Evolutionary conservation across 2,888 invertebrate species (phyloP).

Genomic region (Xestia c-nigrum): DNA sequence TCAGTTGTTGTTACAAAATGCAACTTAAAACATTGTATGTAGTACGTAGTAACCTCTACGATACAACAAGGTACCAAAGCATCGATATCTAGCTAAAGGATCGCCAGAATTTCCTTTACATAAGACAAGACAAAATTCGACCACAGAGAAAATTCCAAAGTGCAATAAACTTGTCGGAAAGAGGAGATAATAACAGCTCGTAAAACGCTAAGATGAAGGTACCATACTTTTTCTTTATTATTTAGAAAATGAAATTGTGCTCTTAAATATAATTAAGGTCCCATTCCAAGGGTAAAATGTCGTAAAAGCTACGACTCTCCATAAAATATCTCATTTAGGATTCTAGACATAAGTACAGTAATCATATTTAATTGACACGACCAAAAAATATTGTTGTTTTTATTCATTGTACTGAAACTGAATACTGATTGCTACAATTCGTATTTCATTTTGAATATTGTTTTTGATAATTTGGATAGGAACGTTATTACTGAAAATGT

Average conservation of each 20-base stretch:
- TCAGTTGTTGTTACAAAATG: no score
- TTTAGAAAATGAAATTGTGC: conserved; percentile 53
- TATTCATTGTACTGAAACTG: conserved; percentile 35
- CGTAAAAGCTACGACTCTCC: conserved; percentile 50
- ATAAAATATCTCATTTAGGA: conserved; percentile 59
- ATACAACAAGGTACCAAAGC: conserved; percentile 3
- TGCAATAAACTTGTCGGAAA: conserved; percentile 26
- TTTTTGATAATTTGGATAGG: conserved; percentile 15
- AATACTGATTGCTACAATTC: conserved; percentile 45
- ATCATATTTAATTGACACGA: conserved; percentile 52
- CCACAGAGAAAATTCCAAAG: conserved; percentile 14
- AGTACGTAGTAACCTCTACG: background rate
- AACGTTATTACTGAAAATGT: conserved; percentile 4
- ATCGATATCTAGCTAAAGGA: background rate
- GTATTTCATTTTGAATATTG: conserved; percentile 33
- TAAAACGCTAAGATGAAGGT: conserved; percentile 27
- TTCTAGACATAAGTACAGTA: conserved; percentile 46
- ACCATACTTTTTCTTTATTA: conserved; percentile 56
- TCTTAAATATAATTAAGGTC: conserved; percentile 58
- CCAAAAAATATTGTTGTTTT: conserved; percentile 47
- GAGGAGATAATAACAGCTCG: conserved; percentile 10
- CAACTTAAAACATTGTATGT: no score
- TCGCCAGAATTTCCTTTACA: background rate
- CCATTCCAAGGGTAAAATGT: conserved; percentile 38
- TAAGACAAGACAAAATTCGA: background rate